Conservation (phyloP, 1,140 invertebrate genomes). For the Sipha flava region DNA sequence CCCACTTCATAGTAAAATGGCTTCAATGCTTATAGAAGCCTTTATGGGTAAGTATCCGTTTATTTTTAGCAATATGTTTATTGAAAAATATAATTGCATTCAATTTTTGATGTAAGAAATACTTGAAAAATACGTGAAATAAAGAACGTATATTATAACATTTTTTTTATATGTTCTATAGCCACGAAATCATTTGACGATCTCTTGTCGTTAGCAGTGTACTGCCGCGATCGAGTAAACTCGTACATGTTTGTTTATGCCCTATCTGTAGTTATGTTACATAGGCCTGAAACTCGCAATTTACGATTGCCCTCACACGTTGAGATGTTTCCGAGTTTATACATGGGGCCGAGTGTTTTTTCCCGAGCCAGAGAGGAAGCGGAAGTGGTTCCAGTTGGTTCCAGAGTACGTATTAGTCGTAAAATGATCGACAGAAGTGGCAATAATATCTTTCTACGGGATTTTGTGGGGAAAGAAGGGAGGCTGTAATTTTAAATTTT, state of each 20-base stretch:
- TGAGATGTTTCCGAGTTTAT: slow-evolving; percentile 69
- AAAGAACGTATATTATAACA: no score
- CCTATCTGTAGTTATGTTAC: slow-evolving; percentile 62
- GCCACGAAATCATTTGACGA: slow-evolving; percentile 12
- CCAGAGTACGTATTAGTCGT: slow-evolving; percentile 53
- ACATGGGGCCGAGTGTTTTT: slow-evolving; percentile 63
- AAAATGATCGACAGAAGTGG: no score
- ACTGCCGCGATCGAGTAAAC: slow-evolving; percentile 64
- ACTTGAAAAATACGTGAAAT: no score
- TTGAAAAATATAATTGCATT: no score
- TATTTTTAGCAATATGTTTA: background rate
- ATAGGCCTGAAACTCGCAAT: slow-evolving; percentile 64
- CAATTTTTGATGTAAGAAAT: no score
- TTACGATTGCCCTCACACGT: slow-evolving; percentile 59
- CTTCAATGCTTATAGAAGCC: slow-evolving; percentile 59
- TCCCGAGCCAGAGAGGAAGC: slow-evolving; percentile 57
- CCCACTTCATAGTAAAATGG: slow-evolving; percentile 59
- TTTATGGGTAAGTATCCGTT: slow-evolving; percentile 52
- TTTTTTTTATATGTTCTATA: background rate
- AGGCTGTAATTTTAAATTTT: no score
- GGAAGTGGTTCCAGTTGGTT: slow-evolving; percentile 53
- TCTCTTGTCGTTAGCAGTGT: slow-evolving; percentile 44
- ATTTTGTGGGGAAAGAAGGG: no score
- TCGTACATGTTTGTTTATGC: slow-evolving; percentile 70
- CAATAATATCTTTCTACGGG: no score